A percentile compares a stretch with the other conserved stretches of the same genome.
Evolutionary conservation across 2,888 invertebrate genomes (phyloP).

Genomic region (Aspidiotus destructor): DNA sequence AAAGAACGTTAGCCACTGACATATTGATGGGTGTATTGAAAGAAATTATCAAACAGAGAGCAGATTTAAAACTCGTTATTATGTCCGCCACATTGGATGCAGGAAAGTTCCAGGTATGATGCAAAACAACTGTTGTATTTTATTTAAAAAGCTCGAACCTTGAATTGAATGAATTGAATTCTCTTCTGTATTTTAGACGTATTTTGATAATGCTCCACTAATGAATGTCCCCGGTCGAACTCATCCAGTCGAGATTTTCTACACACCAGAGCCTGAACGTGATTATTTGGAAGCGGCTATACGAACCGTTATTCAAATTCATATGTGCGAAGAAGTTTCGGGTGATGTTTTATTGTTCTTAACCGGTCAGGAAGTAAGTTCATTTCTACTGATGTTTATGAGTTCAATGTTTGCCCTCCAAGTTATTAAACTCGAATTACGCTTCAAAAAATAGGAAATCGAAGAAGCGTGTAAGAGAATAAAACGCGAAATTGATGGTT

Average conservation of each 20-base stretch:
- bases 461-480: slow-evolving; percentile 98
- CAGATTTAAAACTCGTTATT: slow-evolving; percentile 90
- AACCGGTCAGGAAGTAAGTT: slow-evolving; percentile 56
- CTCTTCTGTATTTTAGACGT: slow-evolving; percentile 53
- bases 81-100: slow-evolving; percentile 99
- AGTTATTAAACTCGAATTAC: slow-evolving; percentile 31
- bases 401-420: not conserved
- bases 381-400: not conserved
- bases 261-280: slow-evolving; percentile 95
- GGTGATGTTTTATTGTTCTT: slow-evolving; percentile 90
- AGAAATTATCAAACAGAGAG: slow-evolving; percentile 86
- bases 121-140: not conserved
- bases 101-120: slow-evolving; percentile 76
- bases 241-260: slow-evolving; percentile 95
- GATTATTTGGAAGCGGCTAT: slow-evolving; percentile 99
- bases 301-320: slow-evolving; percentile 92
- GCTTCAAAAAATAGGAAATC: slow-evolving; percentile 59
- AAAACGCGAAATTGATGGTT: slow-evolving; percentile 87
- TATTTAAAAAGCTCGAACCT: not conserved
- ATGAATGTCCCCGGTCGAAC: slow-evolving; percentile 97
- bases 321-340: slow-evolving; percentile 85
- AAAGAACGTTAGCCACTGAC: slow-evolving; percentile 95
- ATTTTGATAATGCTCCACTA: slow-evolving; percentile 95
- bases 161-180: not conserved
- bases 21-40: slow-evolving; percentile 98